These are phyloP conservation scores for Apodemia mormo DNA, from an alignment of 2,888 invertebrate species.

Conservation along the genomic window DNA sequence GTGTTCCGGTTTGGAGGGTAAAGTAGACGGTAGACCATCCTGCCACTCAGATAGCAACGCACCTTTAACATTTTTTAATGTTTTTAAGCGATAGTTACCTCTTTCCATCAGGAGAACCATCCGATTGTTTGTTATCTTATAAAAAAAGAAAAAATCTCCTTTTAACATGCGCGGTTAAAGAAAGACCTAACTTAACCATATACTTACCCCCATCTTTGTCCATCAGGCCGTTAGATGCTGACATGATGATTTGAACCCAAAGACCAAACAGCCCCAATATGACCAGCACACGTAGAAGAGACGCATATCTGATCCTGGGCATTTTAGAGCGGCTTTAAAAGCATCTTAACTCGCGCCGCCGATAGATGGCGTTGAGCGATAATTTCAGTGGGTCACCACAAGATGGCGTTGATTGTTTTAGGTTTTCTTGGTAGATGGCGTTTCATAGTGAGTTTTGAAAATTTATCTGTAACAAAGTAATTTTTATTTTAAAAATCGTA, in stretches of 20 bases:
- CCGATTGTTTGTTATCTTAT: no score
- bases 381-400: constrained; percentile 19
- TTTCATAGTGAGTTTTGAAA: background rate
- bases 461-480: background rate
- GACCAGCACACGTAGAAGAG: constrained; percentile 65
- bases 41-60: no score
- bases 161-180: no score
- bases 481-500: background rate
- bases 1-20: no score
- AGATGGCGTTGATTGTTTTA: constrained; percentile 28
- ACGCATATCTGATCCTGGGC: constrained; percentile 72
- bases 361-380: constrained; percentile 33
- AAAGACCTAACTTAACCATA: no score
- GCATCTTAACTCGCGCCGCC: constrained; percentile 29
- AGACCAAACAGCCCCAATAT: constrained; percentile 66
- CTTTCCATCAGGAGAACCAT: no score
- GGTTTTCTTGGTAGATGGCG: background rate
- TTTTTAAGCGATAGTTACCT: no score
- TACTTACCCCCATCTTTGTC: constrained; percentile 63
- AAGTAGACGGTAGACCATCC: no score
- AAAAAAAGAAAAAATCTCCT: no score
- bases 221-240: constrained; percentile 57
- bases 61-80: no score
- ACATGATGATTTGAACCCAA: constrained; percentile 75
- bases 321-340: constrained; percentile 50